A percentile compares a stretch with the other conserved stretches of the same genome.
Evolutionary conservation across 1,140 invertebrate genomes (phyloP).

Genomic region (Drosophila quadrilineata): DNA sequence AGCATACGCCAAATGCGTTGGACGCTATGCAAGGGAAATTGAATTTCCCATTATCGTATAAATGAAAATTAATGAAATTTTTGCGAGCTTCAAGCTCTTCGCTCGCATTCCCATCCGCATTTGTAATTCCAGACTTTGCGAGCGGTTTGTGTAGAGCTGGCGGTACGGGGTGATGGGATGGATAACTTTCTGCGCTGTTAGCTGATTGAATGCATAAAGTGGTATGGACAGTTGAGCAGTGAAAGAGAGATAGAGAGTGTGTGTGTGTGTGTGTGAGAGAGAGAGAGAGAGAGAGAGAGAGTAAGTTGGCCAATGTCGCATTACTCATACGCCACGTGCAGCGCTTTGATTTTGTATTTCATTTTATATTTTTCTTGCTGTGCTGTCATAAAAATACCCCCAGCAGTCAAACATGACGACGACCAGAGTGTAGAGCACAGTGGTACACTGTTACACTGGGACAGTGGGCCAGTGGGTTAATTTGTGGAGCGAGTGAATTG

Average conservation of each 20-base stretch:
- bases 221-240: neutral
- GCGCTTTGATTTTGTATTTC: conserved; percentile 57
- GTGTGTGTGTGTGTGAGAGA: neutral
- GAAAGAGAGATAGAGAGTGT: neutral
- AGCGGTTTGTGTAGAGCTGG: neutral
- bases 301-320: conserved; percentile 8
- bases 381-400: conserved; percentile 51
- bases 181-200: conserved; percentile 33
- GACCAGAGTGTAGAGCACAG: neutral
- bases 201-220: conserved; percentile 53
- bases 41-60: conserved; percentile 62
- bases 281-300: neutral
- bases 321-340: conserved; percentile 60
- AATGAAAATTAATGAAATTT: conserved; percentile 65
- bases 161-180: too few relatives aligned
- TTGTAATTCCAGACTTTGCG: conserved; percentile 27
- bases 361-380: conserved; percentile 5
- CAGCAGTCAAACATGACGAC: neutral
- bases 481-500: too few relatives aligned
- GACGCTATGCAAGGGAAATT: conserved; percentile 52
- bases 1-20: conserved; percentile 25
- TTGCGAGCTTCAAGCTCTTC: conserved; percentile 24
- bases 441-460: too few relatives aligned
- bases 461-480: too few relatives aligned
- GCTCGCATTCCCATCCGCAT: conserved; percentile 29